Evolutionary conservation across 2,888 invertebrate species (phyloP).

Genomic region (Branchipolynoe longqiensis): DNA sequence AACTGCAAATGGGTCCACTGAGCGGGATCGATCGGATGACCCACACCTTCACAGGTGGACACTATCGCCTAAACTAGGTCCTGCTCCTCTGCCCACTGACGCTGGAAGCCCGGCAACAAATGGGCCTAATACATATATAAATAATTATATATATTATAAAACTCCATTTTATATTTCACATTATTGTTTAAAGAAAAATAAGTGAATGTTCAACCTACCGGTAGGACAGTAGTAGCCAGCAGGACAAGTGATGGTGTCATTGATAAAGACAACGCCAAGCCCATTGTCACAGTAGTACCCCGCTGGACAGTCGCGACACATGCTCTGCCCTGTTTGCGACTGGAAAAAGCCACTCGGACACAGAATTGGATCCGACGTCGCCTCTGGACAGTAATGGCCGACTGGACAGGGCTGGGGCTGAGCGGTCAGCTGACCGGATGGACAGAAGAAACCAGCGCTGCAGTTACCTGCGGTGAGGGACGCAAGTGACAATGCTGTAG

Average conservation of each 20-base stretch:
- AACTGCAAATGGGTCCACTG: too few relatives aligned
- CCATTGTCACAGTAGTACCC: constrained; percentile 80
- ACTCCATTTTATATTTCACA: too few relatives aligned
- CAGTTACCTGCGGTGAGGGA: constrained; percentile 73
- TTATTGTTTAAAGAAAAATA: too few relatives aligned
- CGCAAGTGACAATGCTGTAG: too few relatives aligned
- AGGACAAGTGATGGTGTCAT: constrained; percentile 76
- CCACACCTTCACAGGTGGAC: too few relatives aligned
- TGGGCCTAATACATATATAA: too few relatives aligned
- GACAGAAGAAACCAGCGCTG: constrained; percentile 78
- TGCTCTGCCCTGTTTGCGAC: constrained; percentile 72
- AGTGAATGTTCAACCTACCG: constrained; percentile 74
- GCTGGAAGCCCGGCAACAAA: too few relatives aligned
- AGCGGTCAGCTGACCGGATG: constrained; percentile 73
- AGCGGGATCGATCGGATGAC: too few relatives aligned
- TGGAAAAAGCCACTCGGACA: constrained; percentile 75
- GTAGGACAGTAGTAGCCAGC: constrained; percentile 78
- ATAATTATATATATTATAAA: too few relatives aligned
- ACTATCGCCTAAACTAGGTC: too few relatives aligned
- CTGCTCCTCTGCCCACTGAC: too few relatives aligned
- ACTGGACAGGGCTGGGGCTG: constrained; percentile 73
- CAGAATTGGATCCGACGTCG: constrained; percentile 72
- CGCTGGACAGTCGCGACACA: constrained; percentile 75
- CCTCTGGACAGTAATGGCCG: constrained; percentile 78
- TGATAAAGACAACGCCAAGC: constrained; percentile 73